Evolutionary conservation across 2,797 vertebrate species (phyloP).

Genomic region (Acropternis orthonyx): DNA sequence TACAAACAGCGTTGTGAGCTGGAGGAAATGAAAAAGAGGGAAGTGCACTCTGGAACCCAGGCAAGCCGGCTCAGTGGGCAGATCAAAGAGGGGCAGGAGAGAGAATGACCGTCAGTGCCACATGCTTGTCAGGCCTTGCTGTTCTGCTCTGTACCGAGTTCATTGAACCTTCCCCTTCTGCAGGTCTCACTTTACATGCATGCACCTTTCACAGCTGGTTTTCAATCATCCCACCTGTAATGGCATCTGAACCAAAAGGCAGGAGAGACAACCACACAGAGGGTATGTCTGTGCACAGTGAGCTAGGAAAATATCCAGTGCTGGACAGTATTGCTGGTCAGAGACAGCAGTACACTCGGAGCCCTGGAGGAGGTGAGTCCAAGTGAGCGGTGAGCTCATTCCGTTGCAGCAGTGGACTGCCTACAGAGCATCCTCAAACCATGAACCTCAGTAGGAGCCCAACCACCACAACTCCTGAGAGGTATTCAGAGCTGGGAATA

Average conservation of each 20-base stretch:
- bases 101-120: background rate
- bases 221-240: background rate
- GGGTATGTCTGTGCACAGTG: background rate
- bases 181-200: background rate
- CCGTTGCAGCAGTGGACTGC: background rate
- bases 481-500: background rate
- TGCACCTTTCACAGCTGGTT: background rate
- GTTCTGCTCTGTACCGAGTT: background rate
- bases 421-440: background rate
- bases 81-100: constrained; percentile 49
- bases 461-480: background rate
- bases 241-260: background rate
- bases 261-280: background rate
- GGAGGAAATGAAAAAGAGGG: constrained; percentile 50
- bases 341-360: background rate
- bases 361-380: background rate
- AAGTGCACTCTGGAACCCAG: constrained; percentile 68
- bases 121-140: background rate
- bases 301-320: background rate
- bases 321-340: background rate
- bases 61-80: constrained; percentile 45
- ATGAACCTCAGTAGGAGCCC: background rate
- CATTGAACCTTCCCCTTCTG: background rate
- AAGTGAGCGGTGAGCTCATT: background rate
- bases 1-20: constrained; percentile 50